Percentiles rank a stretch among this genome's conserved stretches.
phyloP scores from a whole-genome alignment of 2,797 vertebrate species.

The Cyprinodon diabolis region DNA sequence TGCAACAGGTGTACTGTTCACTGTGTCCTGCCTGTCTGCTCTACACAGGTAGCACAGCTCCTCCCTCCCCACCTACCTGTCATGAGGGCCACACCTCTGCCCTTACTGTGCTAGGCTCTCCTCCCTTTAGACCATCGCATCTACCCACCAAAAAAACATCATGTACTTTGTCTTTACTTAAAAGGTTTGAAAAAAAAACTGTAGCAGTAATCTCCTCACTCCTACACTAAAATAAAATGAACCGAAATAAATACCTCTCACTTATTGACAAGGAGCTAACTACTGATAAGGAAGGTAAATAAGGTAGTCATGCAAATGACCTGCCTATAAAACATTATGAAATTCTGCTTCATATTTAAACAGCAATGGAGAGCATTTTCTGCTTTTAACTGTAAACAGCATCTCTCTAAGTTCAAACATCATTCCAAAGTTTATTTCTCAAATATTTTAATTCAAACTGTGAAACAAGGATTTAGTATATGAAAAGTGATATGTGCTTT shows the following conservation, averaged over 20 bases:
- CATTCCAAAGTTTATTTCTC: background rate
- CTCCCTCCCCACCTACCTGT: slow-evolving; percentile 79
- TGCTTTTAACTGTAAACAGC: background rate
- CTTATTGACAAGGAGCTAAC: background rate
- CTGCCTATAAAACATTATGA: slow-evolving; percentile 9
- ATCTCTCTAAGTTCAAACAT: background rate
- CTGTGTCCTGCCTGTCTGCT: slow-evolving; percentile 80
- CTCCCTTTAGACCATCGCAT: slow-evolving; percentile 33
- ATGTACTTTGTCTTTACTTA: slow-evolving; percentile 11
- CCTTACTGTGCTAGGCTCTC: slow-evolving; percentile 42
- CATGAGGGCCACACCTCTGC: slow-evolving; percentile 77
- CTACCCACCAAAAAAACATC: slow-evolving; percentile 30
- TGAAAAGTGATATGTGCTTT: background rate
- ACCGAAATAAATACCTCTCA: background rate
- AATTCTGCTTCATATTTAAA: slow-evolving; percentile 3
- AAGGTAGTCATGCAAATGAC: slow-evolving; percentile 18
- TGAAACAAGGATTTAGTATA: background rate
- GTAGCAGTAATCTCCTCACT: background rate
- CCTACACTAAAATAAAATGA: background rate
- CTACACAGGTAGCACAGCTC: slow-evolving; percentile 81
- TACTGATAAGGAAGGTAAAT: slow-evolving; percentile 20
- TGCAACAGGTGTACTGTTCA: slow-evolving; percentile 77
- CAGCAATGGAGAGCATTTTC: background rate
- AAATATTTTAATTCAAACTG: background rate
- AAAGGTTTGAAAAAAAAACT: background rate